Evolutionary conservation across 2,797 vertebrate species (phyloP), one percentile per base, ranked within the genome.

Genomic region (Morelia viridis): DNA sequence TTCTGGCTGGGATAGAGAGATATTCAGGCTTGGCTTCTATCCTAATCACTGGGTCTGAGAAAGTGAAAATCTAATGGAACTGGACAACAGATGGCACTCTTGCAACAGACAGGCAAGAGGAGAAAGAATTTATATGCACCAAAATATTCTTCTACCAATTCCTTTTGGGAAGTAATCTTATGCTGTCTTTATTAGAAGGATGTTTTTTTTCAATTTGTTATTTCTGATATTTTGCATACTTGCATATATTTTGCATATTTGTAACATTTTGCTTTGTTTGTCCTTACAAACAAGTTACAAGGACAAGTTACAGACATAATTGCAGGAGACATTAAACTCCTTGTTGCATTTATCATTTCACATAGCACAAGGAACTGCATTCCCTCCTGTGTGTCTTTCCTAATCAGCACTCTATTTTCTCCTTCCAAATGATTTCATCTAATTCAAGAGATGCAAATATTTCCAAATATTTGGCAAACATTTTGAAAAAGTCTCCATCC

Each of bases 51-150:
- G 26, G 15, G 9, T 60, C 61, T 83, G 46, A 85, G 26, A 56
- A 64, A 15, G 13, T 9, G 12, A 64, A 90, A 83, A 86, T 19
- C 41, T 13, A 50, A 24, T 9, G 56, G 11, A 61, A 28, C n/a
- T 3, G 0, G 19, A 35, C 96, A 53, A 35, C 85, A 92, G 96
- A 3, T 91, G 96, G 96, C 96, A 46, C 87, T 8, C 1, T 35
- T 76, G 22, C 80, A 89, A 0, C 91, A 0, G 6, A 5, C 71
- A n/a, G 5, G 0, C 26, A 17, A 4, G 9, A 24, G 46, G 11
- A 24, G 3, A 5, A 80, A 46, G 19, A 80, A 80, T 24, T 24
- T 19, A 46, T 46, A 19, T 35, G 1, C 35, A 24, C 35, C 46
- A 19, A 46, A 46, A 80, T 80, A 46, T 80, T 46, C 4, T 24